Base-by-base conservation (phyloP, 2,888 invertebrate species). In the Cephus rjabovi region DNA sequence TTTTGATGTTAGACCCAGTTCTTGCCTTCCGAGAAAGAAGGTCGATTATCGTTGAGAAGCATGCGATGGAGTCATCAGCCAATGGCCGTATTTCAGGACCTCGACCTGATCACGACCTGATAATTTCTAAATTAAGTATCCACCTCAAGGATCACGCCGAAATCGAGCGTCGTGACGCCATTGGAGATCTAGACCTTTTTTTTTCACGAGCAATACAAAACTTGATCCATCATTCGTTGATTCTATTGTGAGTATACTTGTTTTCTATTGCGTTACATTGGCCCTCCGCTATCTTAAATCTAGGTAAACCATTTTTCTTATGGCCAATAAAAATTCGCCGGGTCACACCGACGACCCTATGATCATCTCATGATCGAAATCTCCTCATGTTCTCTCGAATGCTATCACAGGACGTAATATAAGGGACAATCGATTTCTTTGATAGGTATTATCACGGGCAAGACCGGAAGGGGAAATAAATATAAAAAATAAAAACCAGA, bases 41-140 rank as follows among this genome's bases (percentile, higher is more conserved):
- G 79, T 82, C 83, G 84, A 84, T 83, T 83, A 82, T 84, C 83
- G 83, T 77, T 76, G 76, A 70, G 76, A 75, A 81, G 77, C 84
- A 81, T 84, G 82, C 84, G 80, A 82, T 75, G 77, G 76, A 76
- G 76, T 81, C 80, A 81, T 83, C 80, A 71, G 75, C 77, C 77
- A 68, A 73, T 75, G 78, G 73, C n/a, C 77, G 76, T 12, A 73
- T 70, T 56, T 75, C 71, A 37, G 79, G 75, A 77, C 75, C 76
- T 80, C 80, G 75, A 79, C 79, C 75, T 79, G 82, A 82, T 79
- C 69, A 78, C 76, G 15, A 75, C 35, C 77, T 70, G 81, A 83
- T 81, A 80, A 82, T 81, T 82, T 83, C 81, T 83, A 79, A 79
- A 80, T 81, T 80, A 80, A 82, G 76, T 74, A 71, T 71, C 31